A percentile compares a stretch with the other conserved stretches of the same genome.
phyloP scores from a whole-genome alignment of 2,113 vertebrate species.

The Paratilapia polleni region DNA sequence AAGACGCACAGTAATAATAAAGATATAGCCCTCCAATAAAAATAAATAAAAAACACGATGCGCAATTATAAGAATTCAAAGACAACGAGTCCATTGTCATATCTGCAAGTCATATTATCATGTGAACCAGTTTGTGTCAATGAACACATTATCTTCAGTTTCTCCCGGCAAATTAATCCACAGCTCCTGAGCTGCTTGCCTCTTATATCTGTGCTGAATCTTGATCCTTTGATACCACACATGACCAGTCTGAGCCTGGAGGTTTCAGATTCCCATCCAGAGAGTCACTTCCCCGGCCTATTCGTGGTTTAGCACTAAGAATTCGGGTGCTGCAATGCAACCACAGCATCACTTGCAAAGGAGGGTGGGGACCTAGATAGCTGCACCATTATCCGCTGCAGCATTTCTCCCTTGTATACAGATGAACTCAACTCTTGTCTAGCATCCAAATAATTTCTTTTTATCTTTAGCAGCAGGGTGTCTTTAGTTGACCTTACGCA shows the following conservation, averaged over 20 bases:
- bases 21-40: not conserved
- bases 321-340: conserved; percentile 41
- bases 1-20: not conserved
- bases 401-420: not conserved
- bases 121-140: conserved; percentile 44
- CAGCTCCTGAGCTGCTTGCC: not conserved
- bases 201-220: conserved; percentile 16
- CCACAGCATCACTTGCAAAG: conserved; percentile 6
- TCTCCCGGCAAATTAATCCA: not conserved
- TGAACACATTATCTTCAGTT: conserved; percentile 35
- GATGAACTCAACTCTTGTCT: not conserved
- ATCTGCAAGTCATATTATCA: conserved; percentile 40
- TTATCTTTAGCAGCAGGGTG: not conserved
- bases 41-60: not conserved
- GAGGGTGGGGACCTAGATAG: conserved; percentile 21
- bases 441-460: not conserved
- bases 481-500: not conserved
- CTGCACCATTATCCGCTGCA: conserved; percentile 3
- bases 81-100: conserved; percentile 18
- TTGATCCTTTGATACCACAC: conserved; percentile 26
- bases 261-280: not conserved
- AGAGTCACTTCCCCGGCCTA: not conserved
- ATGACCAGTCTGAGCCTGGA: conserved; percentile 23
- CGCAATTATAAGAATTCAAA: not conserved
- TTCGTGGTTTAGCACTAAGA: not conserved